Evolutionary conservation across 2,797 vertebrate genomes (phyloP), one percentile per base, ranked within the genome.

Genomic region (Tokudaia tokunoshimensis): DNA sequence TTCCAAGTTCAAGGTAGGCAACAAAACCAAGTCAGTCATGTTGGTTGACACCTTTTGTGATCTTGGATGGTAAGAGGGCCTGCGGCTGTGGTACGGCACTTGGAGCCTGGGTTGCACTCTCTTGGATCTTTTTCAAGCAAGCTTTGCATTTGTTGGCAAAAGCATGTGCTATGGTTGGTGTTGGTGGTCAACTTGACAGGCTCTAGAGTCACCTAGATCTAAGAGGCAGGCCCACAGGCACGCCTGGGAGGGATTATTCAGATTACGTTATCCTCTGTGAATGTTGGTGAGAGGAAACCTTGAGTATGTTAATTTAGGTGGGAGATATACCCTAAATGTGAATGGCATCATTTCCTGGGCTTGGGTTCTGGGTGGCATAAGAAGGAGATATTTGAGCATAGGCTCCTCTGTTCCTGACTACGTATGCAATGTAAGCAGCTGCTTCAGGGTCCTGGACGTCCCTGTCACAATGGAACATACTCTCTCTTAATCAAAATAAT

Each of bases 401-500:
- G 24, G 24, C n/a, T 55, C 22, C 67, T 72, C 72, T 85, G 65
- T 72, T 26, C 52, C 10, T 57, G 34, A 79, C 47, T n/a, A 29
- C 3, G 12, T 20, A 24, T 3, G 7, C 8, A 52, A 1, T 2
- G 31, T 52, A n/a, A n/a, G 29, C 19, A 10, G 63, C 19, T 70
- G 44, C 47, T 70, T 70, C 44, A 34, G 47, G 83, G 11, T 15
- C 47, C 34, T 52, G 17, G 65, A 10, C 65, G 55, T 55, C 34
- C 13, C 22, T 3, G 50, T 0, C 7, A 19, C 14, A 6, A 50
- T 55, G 47, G 13, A 37, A 3, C 2, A 0, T 3, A 29, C 22
- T 55, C 20, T 55, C 12, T 67, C 19, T 37, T 70, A 55, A 55
- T 14, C 34, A 19, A 87, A 70, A 37, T 29, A 70, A 86, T 34